phyloP scores from a whole-genome alignment of 2,888 invertebrate genomes.

The Sinodicranocentrus sp. region DNA sequence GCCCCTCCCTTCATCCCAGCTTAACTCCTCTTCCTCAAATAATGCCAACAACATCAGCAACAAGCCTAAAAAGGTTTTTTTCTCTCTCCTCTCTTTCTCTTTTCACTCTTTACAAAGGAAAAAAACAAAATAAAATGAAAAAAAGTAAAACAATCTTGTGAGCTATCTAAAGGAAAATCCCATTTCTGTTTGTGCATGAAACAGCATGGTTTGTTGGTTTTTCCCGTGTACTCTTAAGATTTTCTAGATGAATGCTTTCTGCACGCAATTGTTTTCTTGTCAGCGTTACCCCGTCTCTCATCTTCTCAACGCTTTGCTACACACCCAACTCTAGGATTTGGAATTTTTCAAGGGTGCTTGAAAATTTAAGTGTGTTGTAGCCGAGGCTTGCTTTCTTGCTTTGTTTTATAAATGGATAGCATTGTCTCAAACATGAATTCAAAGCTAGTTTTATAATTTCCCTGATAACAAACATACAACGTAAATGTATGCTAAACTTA shows the following conservation, averaged over 20 bases:
- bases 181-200: conserved; percentile 47
- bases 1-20: conserved; percentile 68
- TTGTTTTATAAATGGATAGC: not conserved
- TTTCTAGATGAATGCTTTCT: conserved; percentile 28
- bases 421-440: conserved; percentile 3
- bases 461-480: too few species aligned
- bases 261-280: conserved; percentile 29
- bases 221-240: not conserved
- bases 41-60: conserved; percentile 70
- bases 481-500: too few species aligned
- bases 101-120: conserved; percentile 5
- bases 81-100: conserved; percentile 55
- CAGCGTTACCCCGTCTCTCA: not conserved
- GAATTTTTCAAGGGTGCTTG: not conserved
- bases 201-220: conserved; percentile 27
- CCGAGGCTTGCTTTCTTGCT: not conserved
- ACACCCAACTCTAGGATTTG: not conserved
- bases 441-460: too few species aligned
- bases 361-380: conserved; percentile 25
- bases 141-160: conserved; percentile 8
- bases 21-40: conserved; percentile 69
- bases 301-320: not conserved
- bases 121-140: too few species aligned
- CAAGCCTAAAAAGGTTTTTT: conserved; percentile 75
- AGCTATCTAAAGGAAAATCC: conserved; percentile 31